Conservation (phyloP, 2,113 vertebrate species). For the Clarias gariepinus region DNA sequence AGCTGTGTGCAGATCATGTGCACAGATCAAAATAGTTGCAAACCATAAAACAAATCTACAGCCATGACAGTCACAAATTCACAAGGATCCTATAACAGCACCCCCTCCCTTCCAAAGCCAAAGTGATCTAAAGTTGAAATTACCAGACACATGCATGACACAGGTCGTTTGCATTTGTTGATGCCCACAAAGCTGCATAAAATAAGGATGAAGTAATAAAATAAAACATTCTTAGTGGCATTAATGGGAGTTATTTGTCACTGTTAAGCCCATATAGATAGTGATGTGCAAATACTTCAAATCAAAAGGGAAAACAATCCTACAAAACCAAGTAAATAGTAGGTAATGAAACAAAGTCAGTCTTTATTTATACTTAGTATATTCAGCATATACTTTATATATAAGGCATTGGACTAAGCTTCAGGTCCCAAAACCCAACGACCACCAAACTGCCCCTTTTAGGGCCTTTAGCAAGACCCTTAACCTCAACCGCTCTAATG, state of each 20-base stretch:
- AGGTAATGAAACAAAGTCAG: too few species aligned
- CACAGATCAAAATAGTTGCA: neutral
- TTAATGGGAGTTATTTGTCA: neutral
- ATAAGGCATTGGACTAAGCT: too few species aligned
- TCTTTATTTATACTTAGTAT: too few species aligned
- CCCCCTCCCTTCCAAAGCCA: neutral
- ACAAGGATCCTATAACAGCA: neutral
- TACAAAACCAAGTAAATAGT: too few species aligned
- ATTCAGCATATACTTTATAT: too few species aligned
- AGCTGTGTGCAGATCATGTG: neutral
- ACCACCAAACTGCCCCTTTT: too few species aligned
- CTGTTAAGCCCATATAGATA: neutral
- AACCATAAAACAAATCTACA: neutral
- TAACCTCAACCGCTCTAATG: too few species aligned
- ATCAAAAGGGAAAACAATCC: too few species aligned
- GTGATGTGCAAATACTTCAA: too few species aligned
- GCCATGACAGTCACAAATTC: neutral
- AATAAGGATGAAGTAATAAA: neutral
- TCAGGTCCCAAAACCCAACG: too few species aligned
- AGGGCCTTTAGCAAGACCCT: too few species aligned
- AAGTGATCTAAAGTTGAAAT: neutral
- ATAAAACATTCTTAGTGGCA: neutral
- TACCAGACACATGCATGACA: neutral
- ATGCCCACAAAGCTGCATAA: neutral
- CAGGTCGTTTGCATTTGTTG: neutral